Base-by-base conservation (phyloP, 2,888 invertebrate species). In the Caenorhabditis sulstoni region DNA sequence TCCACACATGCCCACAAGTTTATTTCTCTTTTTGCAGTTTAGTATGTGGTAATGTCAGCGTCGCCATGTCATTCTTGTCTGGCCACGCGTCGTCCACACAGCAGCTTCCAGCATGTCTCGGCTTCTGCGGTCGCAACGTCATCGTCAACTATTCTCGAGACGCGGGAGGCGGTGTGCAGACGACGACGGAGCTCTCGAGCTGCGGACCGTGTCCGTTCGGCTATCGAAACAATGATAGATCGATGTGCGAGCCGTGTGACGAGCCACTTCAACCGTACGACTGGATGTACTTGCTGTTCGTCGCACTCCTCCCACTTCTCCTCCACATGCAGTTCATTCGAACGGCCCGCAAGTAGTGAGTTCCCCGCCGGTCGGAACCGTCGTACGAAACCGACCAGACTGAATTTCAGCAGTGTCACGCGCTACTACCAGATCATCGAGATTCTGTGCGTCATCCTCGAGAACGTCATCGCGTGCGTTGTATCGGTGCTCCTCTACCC, bases 241-340 rank as follows among this genome's bases (percentile, higher is more conserved):
- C 76, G 8, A 68, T 70, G 4, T 89, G 89, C 49, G 67, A 70
- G 18, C 80, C 79, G 7, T 88, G 88, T 52, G 65, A 76, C 9
- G 52, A 37, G 8, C 82, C 81, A n/a, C 57, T 89, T 8, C 67
- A 71, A 14, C 49, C 81, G 14, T 88, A 88, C 67, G 87, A 89
- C 65, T 88, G 86, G 83, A 79, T 83, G 65, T 89, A 84, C 55
- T 93, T 97, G 22, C 95, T 95, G 1, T 98, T 97, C 90, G 96
- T 97, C 95, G 95, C 94, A 0, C 91, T 97, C 16, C 90, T 96
- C 50, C 95, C 96, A 0, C 91, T 97, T 49, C 94, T 96, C 53
- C 92, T 97, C 68, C 96, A 97, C 91, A 95, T 95, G 93, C 95
- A 95, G 90, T 96, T 95, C 89, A 96, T 97, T 66, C 96, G 75